A percentile compares a stretch with the other conserved stretches of the same genome.
Conservation (phyloP, 2,113 vertebrate species). For the Grammomys dolichurus region DNA sequence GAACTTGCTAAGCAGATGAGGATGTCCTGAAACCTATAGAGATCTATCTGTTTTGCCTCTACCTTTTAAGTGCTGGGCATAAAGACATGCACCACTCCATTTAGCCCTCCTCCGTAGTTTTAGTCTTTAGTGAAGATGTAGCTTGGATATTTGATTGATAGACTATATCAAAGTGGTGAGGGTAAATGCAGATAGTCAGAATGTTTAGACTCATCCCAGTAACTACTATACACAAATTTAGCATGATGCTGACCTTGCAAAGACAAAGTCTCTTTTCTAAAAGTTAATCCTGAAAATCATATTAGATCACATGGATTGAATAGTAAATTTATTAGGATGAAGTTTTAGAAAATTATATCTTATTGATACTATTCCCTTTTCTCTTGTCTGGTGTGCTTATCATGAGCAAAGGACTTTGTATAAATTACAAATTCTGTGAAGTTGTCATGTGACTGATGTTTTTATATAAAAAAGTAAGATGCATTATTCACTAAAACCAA, state of each 20-base stretch:
- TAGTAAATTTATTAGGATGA: constrained; percentile 47
- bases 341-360: constrained; percentile 26
- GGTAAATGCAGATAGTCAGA: background rate
- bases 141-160: constrained; percentile 46
- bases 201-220: constrained; percentile 40
- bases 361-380: constrained; percentile 27
- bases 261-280: constrained; percentile 28
- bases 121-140: constrained; percentile 42
- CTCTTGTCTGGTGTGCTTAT: background rate
- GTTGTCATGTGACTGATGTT: constrained; percentile 2
- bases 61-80: background rate
- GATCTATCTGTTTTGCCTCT: background rate
- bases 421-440: constrained; percentile 49
- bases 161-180: background rate
- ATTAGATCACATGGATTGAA: constrained; percentile 22
- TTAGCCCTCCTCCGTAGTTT: background rate
- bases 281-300: constrained; percentile 61
- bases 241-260: constrained; percentile 23
- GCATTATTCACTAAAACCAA: constrained; percentile 30
- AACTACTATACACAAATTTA: constrained; percentile 50
- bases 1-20: background rate
- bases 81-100: background rate
- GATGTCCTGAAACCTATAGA: background rate
- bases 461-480: constrained; percentile 48
- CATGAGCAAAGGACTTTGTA: constrained; percentile 13